These are phyloP conservation scores for Tuberolachnus salignus DNA, from an alignment of 2,888 invertebrate genomes.

Conservation along the genomic window DNA sequence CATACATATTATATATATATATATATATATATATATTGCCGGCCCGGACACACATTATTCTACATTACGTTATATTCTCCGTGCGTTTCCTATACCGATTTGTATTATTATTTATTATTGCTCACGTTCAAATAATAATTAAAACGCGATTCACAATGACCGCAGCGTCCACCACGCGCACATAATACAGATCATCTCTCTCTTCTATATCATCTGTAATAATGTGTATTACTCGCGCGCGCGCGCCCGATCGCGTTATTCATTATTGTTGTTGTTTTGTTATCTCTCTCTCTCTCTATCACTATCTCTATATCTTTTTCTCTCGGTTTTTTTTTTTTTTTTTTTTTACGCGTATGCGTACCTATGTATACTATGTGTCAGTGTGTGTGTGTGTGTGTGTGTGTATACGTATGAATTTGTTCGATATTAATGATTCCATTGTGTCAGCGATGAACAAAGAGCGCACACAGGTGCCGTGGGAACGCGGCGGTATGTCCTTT, in stretches of 20 bases:
- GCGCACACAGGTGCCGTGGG: constrained; percentile 52
- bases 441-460: constrained; percentile 56
- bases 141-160: constrained; percentile 50
- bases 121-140: constrained; percentile 50
- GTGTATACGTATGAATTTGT: constrained; percentile 52
- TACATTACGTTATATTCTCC: not conserved
- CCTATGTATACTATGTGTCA: not conserved
- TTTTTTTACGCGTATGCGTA: not conserved
- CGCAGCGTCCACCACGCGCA: constrained; percentile 11
- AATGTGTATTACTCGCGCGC: not conserved
- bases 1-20: not conserved
- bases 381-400: not conserved
- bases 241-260: constrained; percentile 24
- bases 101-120: constrained; percentile 18
- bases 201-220: constrained; percentile 27
- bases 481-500: constrained; percentile 55
- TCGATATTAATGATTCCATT: constrained; percentile 57
- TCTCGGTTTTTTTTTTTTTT: too few species aligned
- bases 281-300: constrained; percentile 20
- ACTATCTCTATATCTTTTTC: not conserved
- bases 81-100: constrained; percentile 35
- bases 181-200: constrained; percentile 41
- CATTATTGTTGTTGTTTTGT: constrained; percentile 44
- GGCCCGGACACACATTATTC: constrained; percentile 33
- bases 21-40: constrained; percentile 9